Conservation (phyloP, 2,113 vertebrate species). For the Melanotaenia duboulayi region DNA sequence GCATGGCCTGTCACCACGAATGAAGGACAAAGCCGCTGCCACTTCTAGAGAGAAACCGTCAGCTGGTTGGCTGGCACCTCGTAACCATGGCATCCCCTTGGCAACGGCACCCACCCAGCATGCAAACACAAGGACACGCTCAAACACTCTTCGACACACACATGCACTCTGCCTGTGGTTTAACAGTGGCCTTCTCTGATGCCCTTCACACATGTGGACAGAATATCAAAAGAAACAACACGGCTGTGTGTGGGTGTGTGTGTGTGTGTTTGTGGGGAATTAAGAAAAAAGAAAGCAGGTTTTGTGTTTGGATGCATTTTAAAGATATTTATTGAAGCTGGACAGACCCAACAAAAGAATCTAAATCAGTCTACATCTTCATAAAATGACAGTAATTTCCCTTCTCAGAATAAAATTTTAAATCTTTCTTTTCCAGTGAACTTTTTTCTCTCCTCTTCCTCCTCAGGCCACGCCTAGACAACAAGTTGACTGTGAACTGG, state of each 20-base stretch:
- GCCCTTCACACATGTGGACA: constrained; percentile 70
- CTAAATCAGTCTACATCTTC: background rate
- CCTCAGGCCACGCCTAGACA: constrained; percentile 44
- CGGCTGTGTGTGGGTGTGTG: background rate
- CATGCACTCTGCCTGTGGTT: constrained; percentile 44
- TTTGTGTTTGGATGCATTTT: no score
- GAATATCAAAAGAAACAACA: constrained; percentile 44
- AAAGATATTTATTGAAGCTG: no score
- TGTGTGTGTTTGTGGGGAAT: background rate
- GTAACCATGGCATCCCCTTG: constrained; percentile 82
- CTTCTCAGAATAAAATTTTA: no score
- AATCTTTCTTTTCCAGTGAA: background rate
- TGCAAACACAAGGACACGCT: constrained; percentile 69
- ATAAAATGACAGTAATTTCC: background rate
- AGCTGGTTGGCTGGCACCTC: constrained; percentile 79
- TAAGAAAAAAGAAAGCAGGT: constrained; percentile 10
- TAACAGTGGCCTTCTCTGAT: constrained; percentile 61
- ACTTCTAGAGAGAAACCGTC: constrained; percentile 65
- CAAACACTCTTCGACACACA: constrained; percentile 48
- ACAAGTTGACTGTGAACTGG: constrained; percentile 39
- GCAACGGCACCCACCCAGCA: constrained; percentile 67
- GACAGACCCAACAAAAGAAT: background rate
- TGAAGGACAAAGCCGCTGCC: constrained; percentile 75
- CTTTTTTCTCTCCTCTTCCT: constrained; percentile 16
- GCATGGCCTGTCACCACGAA: constrained; percentile 66